Percentiles rank a stretch among this genome's conserved stretches.
Conservation (phyloP, 1,140 invertebrate genomes). For the Drosophila setifemur region DNA sequence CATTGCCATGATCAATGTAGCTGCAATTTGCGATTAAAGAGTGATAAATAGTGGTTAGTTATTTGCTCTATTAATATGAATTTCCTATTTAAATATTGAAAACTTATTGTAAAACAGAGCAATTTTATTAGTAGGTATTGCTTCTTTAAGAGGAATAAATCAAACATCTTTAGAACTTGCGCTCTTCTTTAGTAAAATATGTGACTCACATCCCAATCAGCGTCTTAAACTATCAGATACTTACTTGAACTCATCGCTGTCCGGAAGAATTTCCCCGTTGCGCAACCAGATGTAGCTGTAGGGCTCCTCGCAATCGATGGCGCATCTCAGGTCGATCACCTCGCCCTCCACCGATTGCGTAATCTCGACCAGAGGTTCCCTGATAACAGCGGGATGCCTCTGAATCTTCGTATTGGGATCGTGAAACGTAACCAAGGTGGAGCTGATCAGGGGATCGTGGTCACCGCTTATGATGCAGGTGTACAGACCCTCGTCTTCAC, state of each 20-base stretch:
- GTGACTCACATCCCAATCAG: no score
- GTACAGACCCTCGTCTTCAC: constrained; percentile 86
- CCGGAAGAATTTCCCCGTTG: constrained; percentile 86
- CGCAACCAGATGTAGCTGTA: constrained; percentile 88
- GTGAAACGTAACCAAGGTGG: constrained; percentile 53
- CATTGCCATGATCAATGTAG: constrained; percentile 86
- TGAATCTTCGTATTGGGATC: constrained; percentile 13
- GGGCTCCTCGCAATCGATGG: constrained; percentile 84
- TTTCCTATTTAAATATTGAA: no score
- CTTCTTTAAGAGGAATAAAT: no score
- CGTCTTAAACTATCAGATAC: constrained; percentile 2
- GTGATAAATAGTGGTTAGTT: neutral
- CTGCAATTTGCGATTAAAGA: constrained; percentile 59
- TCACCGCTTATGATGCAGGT: constrained; percentile 87
- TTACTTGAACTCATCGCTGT: constrained; percentile 85
- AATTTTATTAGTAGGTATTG: no score
- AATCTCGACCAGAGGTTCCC: constrained; percentile 64
- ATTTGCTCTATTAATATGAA: no score
- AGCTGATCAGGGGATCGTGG: constrained; percentile 83
- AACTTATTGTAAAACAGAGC: no score
- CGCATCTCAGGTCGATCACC: constrained; percentile 84
- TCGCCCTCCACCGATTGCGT: constrained; percentile 85
- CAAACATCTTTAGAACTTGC: no score
- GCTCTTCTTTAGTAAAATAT: no score
- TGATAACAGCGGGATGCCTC: constrained; percentile 33